Evolutionary conservation across 2,113 vertebrate genomes (phyloP), one percentile per base, ranked within the genome.

Genomic region (Hippocampus guttulatus): DNA sequence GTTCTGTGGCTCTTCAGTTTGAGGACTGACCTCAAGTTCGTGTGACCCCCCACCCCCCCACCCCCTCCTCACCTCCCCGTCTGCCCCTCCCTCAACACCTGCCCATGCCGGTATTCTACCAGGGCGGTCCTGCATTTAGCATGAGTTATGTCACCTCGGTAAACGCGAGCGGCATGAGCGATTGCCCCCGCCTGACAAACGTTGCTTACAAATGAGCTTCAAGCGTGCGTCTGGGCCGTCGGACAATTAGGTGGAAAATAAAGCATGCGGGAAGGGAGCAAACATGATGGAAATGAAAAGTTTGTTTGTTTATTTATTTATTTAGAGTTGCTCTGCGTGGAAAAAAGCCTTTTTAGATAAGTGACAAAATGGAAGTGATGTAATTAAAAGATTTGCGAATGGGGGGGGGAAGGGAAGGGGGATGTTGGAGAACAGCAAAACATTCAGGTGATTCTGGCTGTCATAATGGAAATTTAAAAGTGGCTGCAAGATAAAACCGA

Each of bases 341-440:
- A 51, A 23, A 63, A 45, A 64, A 45, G 7, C 12, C n/a, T 47
- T 65, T 65, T 65, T 47, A 25, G 64, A 65, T 49, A 65, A 47
- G 43, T 47, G 43, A 43, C 23, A 3, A 65, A 65, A 65, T 65
- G 41, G 43, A 47, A 47, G 43, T 49, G 64, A 65, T 65, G 64
- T 65, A 65, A 65, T 65, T 65, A 65, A 47, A 65, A 65, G 64
- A 65, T 65, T 47, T 65, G 64, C 47, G 8, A 65, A 65, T 65
- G 64, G 43, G 41, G 5, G 33, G 30, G 5, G 30, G n/a, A n/a
- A n/a, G n/a, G n/a, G n/a, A n/a, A n/a, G n/a, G 33, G 5, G 25
- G 43, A 8, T 61, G 41, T 65, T 27, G 27, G 14, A 49, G 43
- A 49, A 65, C 43, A 64, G n/a, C 63, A 25, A 64, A 38, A 21